Conservation (phyloP, 2,797 vertebrate genomes). For the Spheniscus humboldti region DNA sequence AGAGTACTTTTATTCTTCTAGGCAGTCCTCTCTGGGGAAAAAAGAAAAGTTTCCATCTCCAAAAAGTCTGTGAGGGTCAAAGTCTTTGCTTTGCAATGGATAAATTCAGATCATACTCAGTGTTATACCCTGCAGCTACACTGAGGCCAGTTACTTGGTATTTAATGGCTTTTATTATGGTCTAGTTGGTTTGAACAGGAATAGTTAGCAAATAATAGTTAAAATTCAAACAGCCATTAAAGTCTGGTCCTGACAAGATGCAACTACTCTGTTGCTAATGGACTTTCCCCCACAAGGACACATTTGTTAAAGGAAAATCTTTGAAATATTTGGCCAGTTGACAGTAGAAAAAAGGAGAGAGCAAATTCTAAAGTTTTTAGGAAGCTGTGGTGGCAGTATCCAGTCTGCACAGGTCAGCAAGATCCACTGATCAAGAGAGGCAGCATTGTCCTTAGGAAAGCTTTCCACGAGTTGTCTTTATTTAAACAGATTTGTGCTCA, state of each 20-base stretch:
- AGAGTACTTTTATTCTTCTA: background rate
- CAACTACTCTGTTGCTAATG: slow-evolving; percentile 51
- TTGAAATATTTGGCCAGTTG: slow-evolving; percentile 16
- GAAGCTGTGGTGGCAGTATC: background rate
- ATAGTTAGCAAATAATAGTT: slow-evolving; percentile 63
- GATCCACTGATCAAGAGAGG: background rate
- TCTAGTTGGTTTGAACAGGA: slow-evolving; percentile 31
- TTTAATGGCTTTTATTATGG: slow-evolving; percentile 58
- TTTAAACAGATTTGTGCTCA: background rate
- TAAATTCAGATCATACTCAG: slow-evolving; percentile 37
- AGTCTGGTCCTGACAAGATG: slow-evolving; percentile 59
- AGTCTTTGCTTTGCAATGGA: slow-evolving; percentile 10
- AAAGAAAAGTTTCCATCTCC: background rate
- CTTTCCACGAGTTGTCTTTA: background rate
- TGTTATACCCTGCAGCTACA: slow-evolving; percentile 36
- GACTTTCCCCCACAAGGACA: slow-evolving; percentile 55
- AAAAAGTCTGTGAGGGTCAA: background rate
- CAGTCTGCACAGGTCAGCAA: slow-evolving; percentile 6
- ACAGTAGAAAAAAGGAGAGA: background rate
- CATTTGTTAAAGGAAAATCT: slow-evolving; percentile 46
- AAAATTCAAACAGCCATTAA: slow-evolving; percentile 70
- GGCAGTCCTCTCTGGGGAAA: background rate
- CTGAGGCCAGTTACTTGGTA: background rate
- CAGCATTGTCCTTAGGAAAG: background rate
- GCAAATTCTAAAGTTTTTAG: slow-evolving; percentile 36